phyloP scores from a whole-genome alignment of 2,888 invertebrate species.

The Trichopoda pennipes region DNA sequence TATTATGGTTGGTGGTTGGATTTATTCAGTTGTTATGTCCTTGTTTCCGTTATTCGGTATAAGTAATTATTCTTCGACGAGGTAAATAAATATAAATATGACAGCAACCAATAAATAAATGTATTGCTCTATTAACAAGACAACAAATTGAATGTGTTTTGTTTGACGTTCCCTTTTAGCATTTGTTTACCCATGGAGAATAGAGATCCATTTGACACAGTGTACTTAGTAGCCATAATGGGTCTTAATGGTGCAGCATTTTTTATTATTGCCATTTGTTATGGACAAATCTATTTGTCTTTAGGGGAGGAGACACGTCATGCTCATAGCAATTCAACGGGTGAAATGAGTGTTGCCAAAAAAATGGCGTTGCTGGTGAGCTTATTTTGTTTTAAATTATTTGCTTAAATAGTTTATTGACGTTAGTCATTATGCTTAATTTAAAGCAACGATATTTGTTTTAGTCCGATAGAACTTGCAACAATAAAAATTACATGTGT shows the following conservation, averaged over 20 bases:
- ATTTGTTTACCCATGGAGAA: constrained; percentile 95
- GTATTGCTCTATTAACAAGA: neutral
- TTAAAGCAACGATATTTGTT: too few species aligned
- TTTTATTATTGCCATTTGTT: constrained; percentile 90
- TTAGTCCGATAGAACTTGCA: too few species aligned
- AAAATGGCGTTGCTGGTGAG: constrained; percentile 92
- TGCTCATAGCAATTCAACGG: constrained; percentile 81
- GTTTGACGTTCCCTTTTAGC: constrained; percentile 79
- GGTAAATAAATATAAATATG: constrained; percentile 80
- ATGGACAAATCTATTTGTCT: constrained; percentile 92
- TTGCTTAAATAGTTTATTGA: neutral
- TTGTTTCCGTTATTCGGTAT: constrained; percentile 90
- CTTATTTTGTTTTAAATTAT: neutral
- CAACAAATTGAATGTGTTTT: neutral
- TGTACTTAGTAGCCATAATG: constrained; percentile 88
- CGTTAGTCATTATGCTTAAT: too few species aligned
- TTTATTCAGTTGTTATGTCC: constrained; percentile 89
- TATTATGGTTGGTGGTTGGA: constrained; percentile 90
- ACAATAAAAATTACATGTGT: too few species aligned
- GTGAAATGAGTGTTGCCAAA: constrained; percentile 90
- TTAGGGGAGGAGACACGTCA: constrained; percentile 86
- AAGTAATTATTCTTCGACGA: constrained; percentile 93
- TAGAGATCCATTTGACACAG: constrained; percentile 85
- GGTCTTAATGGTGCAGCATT: constrained; percentile 90
- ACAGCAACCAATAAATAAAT: neutral